Base-by-base conservation (phyloP, 2,888 invertebrate genomes). In the Lepidocyrtinus sp. region DNA sequence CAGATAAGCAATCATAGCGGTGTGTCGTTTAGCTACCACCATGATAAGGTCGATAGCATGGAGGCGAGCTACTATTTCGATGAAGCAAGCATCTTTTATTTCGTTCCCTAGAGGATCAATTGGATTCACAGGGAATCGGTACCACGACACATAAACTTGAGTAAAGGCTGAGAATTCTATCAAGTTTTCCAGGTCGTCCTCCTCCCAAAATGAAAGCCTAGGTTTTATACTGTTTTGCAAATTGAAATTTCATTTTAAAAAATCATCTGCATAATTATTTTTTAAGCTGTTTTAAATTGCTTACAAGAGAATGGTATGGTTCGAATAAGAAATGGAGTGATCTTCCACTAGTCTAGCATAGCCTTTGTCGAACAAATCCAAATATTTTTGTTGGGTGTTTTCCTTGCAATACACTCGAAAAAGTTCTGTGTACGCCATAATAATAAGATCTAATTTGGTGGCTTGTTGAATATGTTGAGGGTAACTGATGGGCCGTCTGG, bases 111-210 rank as follows among this genome's bases (percentile, higher is more conserved):
- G 3, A 1, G 70, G 70, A 59, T 59, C 70, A 17, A 70, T 17
- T 3, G 26, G 19, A 15, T 7, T 15, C 9, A 70, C 59, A 9
- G 70, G 70, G 19, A 59, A 70, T 22, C 24, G 24, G 59, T 21
- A 59, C 70, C 70, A 70, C 19, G 59, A 59, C 1, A 70, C 70
- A 24, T 70, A 70, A 1, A 59, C 59, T 70, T 70, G 70, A 19
- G 26, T 70, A 3, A 59, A 26, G 1, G 70, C 55, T 9, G 59
- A n/a, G 1, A 70, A 25, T 7, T 55, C 59, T 1, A 70, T 3
- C 2, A 59, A 17, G 15, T 55, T 22, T 26, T 70, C 59, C 12
- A 70, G 2, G n/a, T 70, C 25, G 7, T 26, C 55, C 25, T 26
- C 17, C 1, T 70, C 70, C 5, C 5, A 36, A 36, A 36, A 36